Conservation (phyloP, 2,888 invertebrate genomes). For the Ceraclea dissimilis region DNA sequence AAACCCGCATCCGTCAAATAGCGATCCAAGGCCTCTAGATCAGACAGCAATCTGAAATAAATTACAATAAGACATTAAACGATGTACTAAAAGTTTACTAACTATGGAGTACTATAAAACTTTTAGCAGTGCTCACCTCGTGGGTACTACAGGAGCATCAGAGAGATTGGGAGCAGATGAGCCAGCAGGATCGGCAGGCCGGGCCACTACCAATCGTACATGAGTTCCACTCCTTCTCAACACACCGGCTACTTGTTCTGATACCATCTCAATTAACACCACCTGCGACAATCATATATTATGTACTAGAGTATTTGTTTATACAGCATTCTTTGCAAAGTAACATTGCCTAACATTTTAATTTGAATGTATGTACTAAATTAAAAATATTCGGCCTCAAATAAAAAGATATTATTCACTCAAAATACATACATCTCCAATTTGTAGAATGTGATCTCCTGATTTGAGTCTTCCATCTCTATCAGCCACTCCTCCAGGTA, state of each 20-base stretch:
- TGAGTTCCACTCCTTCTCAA: slow-evolving; percentile 91
- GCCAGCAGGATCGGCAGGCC: slow-evolving; percentile 76
- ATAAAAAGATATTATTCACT: too few relatives aligned
- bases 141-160: slow-evolving; percentile 58
- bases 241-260: slow-evolving; percentile 94
- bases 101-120: background rate
- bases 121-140: slow-evolving; percentile 35
- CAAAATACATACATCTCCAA: slow-evolving; percentile 75
- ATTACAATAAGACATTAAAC: background rate
- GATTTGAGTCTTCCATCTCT: slow-evolving; percentile 93
- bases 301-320: too few relatives aligned
- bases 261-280: slow-evolving; percentile 89
- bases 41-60: slow-evolving; percentile 62
- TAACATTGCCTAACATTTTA: too few relatives aligned
- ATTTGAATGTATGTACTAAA: too few relatives aligned
- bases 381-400: too few relatives aligned
- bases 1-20: slow-evolving; percentile 79
- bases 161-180: slow-evolving; percentile 32
- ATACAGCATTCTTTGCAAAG: too few relatives aligned
- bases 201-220: slow-evolving; percentile 89
- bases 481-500: slow-evolving; percentile 96
- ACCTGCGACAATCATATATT: slow-evolving; percentile 14
- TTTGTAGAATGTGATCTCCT: slow-evolving; percentile 97
- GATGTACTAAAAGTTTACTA: background rate
- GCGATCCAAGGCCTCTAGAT: slow-evolving; percentile 78